Evolutionary conservation across 2,797 vertebrate genomes (phyloP).

Genomic region (Sciaenops ocellatus): DNA sequence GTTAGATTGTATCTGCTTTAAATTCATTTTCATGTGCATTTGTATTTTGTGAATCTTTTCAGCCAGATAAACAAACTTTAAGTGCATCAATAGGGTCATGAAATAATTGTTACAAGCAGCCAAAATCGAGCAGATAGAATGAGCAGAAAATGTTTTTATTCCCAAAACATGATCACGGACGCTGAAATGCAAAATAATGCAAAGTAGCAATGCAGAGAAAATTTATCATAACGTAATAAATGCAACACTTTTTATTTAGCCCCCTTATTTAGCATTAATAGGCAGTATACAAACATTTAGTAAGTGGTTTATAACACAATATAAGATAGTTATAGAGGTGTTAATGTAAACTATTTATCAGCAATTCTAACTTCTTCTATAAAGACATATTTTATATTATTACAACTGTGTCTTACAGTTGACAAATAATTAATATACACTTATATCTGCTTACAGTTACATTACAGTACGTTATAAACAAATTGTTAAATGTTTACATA

Average conservation of each 20-base stretch:
- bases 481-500: not conserved
- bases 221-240: slow-evolving; percentile 12
- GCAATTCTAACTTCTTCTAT: not conserved
- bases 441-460: slow-evolving; percentile 7
- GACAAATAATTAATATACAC: slow-evolving; percentile 6
- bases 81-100: not conserved
- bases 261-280: too few relatives aligned
- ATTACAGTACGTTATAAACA: not conserved
- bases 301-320: not conserved
- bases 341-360: not conserved
- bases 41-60: not conserved
- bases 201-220: not conserved
- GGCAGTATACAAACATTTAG: too few relatives aligned
- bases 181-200: not conserved
- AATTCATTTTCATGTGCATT: slow-evolving; percentile 11
- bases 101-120: not conserved
- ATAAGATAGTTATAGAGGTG: not conserved
- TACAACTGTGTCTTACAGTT: not conserved
- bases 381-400: slow-evolving; percentile 4
- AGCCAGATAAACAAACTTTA: not conserved
- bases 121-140: not conserved
- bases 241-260: not conserved
- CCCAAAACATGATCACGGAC: not conserved
- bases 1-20: slow-evolving; percentile 13
- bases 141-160: slow-evolving; percentile 10